Evolutionary conservation across 2,113 vertebrate genomes (phyloP).

Genomic region (Zosterops hypoxanthus): DNA sequence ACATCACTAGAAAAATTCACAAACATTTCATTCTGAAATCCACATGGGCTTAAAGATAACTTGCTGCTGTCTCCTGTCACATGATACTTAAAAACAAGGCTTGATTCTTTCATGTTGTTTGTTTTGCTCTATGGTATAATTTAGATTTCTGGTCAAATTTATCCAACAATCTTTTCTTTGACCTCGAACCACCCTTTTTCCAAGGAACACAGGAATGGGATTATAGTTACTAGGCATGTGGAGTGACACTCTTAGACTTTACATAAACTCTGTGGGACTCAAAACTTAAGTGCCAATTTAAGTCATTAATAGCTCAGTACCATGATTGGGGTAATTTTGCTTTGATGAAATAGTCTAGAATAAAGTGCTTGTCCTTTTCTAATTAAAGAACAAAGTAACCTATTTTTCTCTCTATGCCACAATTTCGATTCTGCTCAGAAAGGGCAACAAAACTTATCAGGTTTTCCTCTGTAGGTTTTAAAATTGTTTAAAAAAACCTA

Average conservation of each 20-base stretch:
- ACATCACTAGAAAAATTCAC: neutral
- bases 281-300: neutral
- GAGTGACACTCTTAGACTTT: neutral
- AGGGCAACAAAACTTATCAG: neutral
- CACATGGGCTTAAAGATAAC: neutral
- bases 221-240: neutral
- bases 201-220: neutral
- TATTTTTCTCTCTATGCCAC: neutral
- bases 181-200: neutral
- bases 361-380: neutral
- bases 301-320: conserved; percentile 1
- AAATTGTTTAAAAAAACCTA: neutral
- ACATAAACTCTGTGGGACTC: neutral
- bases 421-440: neutral
- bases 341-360: neutral
- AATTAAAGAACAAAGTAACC: neutral
- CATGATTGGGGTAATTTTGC: neutral
- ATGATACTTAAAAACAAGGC: neutral
- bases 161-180: conserved; percentile 8
- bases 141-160: conserved; percentile 31
- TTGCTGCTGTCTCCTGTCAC: neutral
- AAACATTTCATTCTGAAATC: neutral
- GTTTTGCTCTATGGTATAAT: conserved; percentile 20
- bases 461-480: neutral
- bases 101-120: neutral